Conservation (phyloP, 2,113 vertebrate species). For the Mungos mungo region DNA sequence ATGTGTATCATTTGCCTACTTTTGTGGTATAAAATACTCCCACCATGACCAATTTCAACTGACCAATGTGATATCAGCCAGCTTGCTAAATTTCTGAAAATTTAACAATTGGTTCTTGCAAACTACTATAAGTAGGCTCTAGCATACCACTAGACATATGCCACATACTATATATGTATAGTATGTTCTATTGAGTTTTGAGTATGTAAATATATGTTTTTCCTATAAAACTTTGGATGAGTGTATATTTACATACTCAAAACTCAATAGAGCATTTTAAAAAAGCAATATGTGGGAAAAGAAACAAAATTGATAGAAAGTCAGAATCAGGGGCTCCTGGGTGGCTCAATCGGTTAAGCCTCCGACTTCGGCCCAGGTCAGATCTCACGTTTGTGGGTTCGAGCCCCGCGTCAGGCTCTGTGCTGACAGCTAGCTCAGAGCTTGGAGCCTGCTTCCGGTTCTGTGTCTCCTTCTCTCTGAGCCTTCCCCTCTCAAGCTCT, state of each 20-base stretch:
- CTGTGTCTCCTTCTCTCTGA: too few species aligned
- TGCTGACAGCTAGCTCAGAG: too few species aligned
- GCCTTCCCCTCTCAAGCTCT: too few species aligned
- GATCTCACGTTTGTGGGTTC: too few species aligned
- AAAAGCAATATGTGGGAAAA: not conserved
- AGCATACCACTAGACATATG: not conserved
- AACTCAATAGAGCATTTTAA: not conserved
- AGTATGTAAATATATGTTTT: too few species aligned
- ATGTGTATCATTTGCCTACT: not conserved
- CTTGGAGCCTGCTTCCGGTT: too few species aligned
- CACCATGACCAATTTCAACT: not conserved
- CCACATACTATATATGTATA: not conserved
- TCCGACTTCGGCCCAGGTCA: too few species aligned
- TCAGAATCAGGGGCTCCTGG: not conserved
- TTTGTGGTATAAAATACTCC: not conserved
- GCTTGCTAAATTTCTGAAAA: slow-evolving; percentile 12
- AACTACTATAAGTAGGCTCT: not conserved
- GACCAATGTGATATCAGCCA: not conserved
- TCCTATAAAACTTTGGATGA: too few species aligned
- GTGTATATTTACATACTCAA: not conserved
- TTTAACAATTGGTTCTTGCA: not conserved
- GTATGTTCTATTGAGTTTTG: too few species aligned
- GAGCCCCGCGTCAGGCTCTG: too few species aligned
- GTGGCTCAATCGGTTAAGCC: too few species aligned
- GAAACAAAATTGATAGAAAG: not conserved